Percentiles rank a stretch among this genome's conserved stretches.
These are phyloP conservation scores for Drosophila buzzatii DNA, from an alignment of 2,888 invertebrate genomes.

Conservation along the genomic window DNA sequence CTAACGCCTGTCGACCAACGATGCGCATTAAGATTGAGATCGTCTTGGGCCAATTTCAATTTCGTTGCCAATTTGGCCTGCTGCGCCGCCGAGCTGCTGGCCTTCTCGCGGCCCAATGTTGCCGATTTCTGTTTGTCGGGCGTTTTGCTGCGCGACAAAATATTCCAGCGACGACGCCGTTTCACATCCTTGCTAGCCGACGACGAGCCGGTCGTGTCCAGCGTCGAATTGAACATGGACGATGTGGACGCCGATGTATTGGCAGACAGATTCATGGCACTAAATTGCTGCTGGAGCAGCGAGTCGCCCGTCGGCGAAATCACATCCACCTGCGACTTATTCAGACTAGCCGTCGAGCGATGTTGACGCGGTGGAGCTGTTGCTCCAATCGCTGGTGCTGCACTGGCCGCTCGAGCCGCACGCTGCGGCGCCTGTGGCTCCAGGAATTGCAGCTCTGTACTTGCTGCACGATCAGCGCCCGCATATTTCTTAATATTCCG, in stretches of 20 bases:
- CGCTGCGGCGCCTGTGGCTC: conserved; percentile 79
- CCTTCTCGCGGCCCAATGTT: conserved; percentile 89
- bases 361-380: conserved; percentile 81
- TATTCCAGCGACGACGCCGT: conserved; percentile 89
- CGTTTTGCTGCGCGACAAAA: conserved; percentile 88
- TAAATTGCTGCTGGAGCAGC: conserved; percentile 79
- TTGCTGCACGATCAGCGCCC: conserved; percentile 76
- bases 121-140: conserved; percentile 88
- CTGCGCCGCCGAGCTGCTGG: conserved; percentile 68
- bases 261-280: conserved; percentile 82
- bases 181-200: conserved; percentile 87
- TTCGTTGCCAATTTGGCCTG: conserved; percentile 81
- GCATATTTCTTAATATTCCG: conserved; percentile 73
- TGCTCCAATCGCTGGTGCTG: conserved; percentile 77
- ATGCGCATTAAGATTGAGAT: conserved; percentile 86
- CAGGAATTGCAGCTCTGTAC: conserved; percentile 75
- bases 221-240: conserved; percentile 84
- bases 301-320: conserved; percentile 61
- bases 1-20: conserved; percentile 91
- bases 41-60: conserved; percentile 82
- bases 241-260: conserved; percentile 72
- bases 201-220: conserved; percentile 80
- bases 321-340: conserved; percentile 75
- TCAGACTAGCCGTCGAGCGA: conserved; percentile 70
- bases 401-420: conserved; percentile 75